Base-by-base conservation (phyloP, 2,113 vertebrate species). In the Puntigrus tetrazona region DNA sequence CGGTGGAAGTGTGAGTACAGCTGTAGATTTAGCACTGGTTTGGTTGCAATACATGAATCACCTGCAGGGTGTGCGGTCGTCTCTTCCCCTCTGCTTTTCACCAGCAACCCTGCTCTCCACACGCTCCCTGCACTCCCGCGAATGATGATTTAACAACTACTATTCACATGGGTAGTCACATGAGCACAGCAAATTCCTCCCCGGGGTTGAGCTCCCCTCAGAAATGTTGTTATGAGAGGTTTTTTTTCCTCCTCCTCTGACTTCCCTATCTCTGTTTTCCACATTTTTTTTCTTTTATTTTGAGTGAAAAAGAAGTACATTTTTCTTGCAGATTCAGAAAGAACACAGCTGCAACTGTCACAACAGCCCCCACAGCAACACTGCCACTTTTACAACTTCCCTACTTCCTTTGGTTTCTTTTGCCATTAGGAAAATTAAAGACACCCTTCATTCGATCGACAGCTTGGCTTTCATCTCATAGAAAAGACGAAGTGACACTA, bases 151-250 rank as follows among this genome's bases (percentile, higher is more conserved):
- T 88, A 88, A 88, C 88, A 85, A 81, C 88, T 88, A 84, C 85
- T 91, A 65, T 87, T 89, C 91, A 91, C 89, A 87, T 89, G 89
- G 89, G 70, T 87, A 81, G n/a, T 85, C 91, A 89, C 77, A 87
- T 88, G 86, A 88, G 84, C 89, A 90, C 78, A 65, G 34, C 77
- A 90, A 92, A 90, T 89, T 83, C 89, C 84, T 92, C 86, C 81
- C 88, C 72, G 84, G 88, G 79, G 80, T 85, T 85, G 78, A 77
- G 85, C 86, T 89, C 85, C 81, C 41, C 43, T 78, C 87, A 82
- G 83, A 84, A 88, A 78, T 77, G 90, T 88, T 88, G 79, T 87
- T 90, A 86, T 86, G 47, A 27, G 55, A 65, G 16, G 52, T 89
- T 88, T 61, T 86, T 41, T 29, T 86, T 82, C 25, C 86, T 45